Percentiles rank a stretch among this genome's conserved stretches.
phyloP scores from a whole-genome alignment of 2,888 invertebrate species.

The Alentia gelatinosa region DNA sequence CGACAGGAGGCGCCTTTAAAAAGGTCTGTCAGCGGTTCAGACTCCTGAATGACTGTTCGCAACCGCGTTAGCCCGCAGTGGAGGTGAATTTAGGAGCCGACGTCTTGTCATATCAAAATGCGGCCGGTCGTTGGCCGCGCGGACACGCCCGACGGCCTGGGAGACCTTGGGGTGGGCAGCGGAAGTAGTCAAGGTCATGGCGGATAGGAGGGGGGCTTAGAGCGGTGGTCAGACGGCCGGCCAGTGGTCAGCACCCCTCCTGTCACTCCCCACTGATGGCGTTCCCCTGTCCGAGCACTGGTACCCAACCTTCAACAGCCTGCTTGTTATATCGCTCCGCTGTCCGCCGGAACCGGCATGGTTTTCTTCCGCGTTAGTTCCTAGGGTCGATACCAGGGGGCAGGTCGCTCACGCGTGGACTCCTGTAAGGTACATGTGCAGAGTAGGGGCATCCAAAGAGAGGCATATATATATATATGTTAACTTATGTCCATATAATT shows the following conservation, averaged over 20 bases:
- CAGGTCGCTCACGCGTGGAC: neutral
- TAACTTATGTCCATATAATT: too few species aligned
- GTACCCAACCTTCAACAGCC: neutral
- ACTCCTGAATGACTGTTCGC: neutral
- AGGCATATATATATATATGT: too few species aligned
- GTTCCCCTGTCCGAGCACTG: neutral
- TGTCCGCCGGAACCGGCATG: neutral
- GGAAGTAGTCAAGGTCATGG: neutral
- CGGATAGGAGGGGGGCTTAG: neutral
- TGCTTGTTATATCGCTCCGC: neutral
- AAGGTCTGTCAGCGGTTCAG: neutral
- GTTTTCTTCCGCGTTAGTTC: neutral
- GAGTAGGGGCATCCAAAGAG: too few species aligned
- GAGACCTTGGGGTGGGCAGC: neutral
- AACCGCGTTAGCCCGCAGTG: neutral
- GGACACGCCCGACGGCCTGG: neutral
- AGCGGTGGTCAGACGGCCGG: neutral
- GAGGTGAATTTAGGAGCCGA: neutral
- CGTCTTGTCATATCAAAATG: neutral
- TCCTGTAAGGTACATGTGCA: neutral
- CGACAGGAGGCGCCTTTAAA: neutral
- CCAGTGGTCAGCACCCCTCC: neutral
- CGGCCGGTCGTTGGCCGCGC: neutral
- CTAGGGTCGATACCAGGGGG: neutral
- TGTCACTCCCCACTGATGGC: conserved; percentile 4